Base-by-base conservation (phyloP, 1,140 invertebrate species). In the Caenorhabditis elegans region DNA sequence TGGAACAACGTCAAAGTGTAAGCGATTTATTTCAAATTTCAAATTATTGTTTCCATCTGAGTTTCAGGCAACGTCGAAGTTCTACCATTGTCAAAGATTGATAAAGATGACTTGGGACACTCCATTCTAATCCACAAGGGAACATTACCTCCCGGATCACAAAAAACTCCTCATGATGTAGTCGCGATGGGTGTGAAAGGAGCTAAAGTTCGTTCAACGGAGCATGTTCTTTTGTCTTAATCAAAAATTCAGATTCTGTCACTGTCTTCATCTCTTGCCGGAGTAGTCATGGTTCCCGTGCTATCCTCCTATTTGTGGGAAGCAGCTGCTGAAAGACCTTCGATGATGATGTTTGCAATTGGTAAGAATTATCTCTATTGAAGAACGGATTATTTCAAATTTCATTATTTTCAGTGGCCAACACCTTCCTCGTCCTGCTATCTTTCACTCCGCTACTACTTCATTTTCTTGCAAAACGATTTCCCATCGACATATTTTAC, bases 351-450 rank as follows among this genome's bases (percentile, higher is more conserved):
- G 53, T 83, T 83, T 76, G 82, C 82, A 2, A 49, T 78, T 26
- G 80, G 80, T 76, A n/a, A 65, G 24, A 2, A 19, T 39, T 65
- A 17, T 1, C 1, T 22, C 31, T 11, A 10, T 24, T 36, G 6
- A 0, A 24, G 13, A n/a, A n/a, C n/a, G n/a, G n/a, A n/a, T n/a
- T n/a, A n/a, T n/a, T n/a, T n/a, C n/a, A n/a, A n/a, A n/a, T n/a
- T n/a, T n/a, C n/a, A n/a, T n/a, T n/a, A n/a, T n/a, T n/a, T n/a
- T 80, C 49, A 81, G 82, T 83, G 17, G 76, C 82, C 26, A 83
- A 83, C 28, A 76, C 78, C 11, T 79, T 83, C 15, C 65, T 83
- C 13, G 82, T 83, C 24, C 39, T 60, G n/a, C 77, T 83, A 13
- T 83, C 82, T 0, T 83, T 83, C 46, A 83, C 82, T 24, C 82